Base-by-base conservation (phyloP, 2,113 vertebrate genomes). In the Daubentonia madagascariensis region DNA sequence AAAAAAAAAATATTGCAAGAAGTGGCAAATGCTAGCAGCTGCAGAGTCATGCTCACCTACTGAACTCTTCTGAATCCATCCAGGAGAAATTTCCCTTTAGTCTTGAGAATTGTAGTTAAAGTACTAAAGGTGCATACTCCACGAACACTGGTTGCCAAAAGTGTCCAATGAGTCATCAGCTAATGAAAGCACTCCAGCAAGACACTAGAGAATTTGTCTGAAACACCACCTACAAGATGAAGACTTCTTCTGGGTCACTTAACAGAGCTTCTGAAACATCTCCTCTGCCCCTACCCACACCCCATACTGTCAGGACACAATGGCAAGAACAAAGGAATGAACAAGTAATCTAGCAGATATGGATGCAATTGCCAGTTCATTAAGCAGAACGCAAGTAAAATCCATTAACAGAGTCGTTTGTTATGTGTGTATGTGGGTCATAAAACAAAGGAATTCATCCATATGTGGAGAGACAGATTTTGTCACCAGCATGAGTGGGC, bases 221-320 rank as follows among this genome's bases (percentile, higher is more conserved):
- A 98, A 98, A 95, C 89, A 85, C 76, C 68, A 70, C 96, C 94
- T 98, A 94, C 75, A 96, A 95, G 37, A 94, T 88, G 94, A 98
- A 96, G 91, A 76, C 95, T 94, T 89, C 97, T 98, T 98, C 97
- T 95, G 97, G 98, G 98, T 98, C 98, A 98, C 98, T 98, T 98
- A 97, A 54, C 93, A 97, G n/a, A 91, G 20, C 89, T 98, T 95
- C 94, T 96, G 96, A 97, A 97, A 97, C 93, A 94, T 97, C 97
- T 96, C 90, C 98, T 98, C 97, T 95, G 97, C 87, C 43, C 87
- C 70, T 80, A 88, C 76, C 61, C 92, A 95, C 93, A 57, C 40
- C 43, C n/a, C 52, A 17, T 73, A 84, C 96, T 78, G 97, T 97
- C 13, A 85, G 79, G 79, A 98, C 57, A 92, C 73, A 87, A 25